Percentiles rank a stretch among this genome's conserved stretches.
phyloP scores from a whole-genome alignment of 2,797 vertebrate species.

The Leptodactylus fallax region DNA sequence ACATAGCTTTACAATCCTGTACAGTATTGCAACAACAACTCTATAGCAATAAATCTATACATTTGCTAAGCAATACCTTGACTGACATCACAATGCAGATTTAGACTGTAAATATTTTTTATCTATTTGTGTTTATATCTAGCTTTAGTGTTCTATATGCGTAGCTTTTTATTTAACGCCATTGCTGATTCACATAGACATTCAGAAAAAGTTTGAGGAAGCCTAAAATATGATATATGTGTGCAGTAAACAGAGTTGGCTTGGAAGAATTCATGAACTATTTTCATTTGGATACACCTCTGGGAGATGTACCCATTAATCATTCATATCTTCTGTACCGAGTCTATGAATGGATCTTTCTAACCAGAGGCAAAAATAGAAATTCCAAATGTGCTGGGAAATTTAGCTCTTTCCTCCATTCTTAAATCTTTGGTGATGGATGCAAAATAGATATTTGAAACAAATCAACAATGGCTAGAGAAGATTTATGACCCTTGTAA shows the following conservation, averaged over 20 bases:
- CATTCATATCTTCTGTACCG: slow-evolving; percentile 44
- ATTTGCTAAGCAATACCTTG: not conserved
- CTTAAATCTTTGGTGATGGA: not conserved
- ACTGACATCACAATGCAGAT: not conserved
- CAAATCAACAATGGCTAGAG: not conserved
- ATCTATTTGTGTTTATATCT: not conserved
- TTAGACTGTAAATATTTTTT: not conserved
- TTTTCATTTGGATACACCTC: slow-evolving; percentile 21
- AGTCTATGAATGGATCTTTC: slow-evolving; percentile 48
- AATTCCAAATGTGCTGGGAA: slow-evolving; percentile 6
- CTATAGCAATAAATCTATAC: too few relatives aligned
- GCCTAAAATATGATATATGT: slow-evolving; percentile 25
- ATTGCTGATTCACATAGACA: slow-evolving; percentile 2
- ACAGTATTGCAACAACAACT: too few relatives aligned
- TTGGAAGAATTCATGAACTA: slow-evolving; percentile 29
- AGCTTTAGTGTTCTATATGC: not conserved
- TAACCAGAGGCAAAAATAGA: slow-evolving; percentile 41
- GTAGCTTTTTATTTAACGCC: not conserved
- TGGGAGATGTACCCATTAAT: slow-evolving; percentile 52
- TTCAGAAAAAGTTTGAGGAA: slow-evolving; percentile 12
- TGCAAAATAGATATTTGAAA: not conserved
- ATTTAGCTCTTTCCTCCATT: not conserved
- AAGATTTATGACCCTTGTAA: not conserved
- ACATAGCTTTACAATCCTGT: too few relatives aligned
- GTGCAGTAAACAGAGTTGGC: slow-evolving; percentile 9